These are phyloP conservation scores for Benthosema pterotum DNA, from an alignment of 2,797 vertebrate genomes.

Conservation along the genomic window DNA sequence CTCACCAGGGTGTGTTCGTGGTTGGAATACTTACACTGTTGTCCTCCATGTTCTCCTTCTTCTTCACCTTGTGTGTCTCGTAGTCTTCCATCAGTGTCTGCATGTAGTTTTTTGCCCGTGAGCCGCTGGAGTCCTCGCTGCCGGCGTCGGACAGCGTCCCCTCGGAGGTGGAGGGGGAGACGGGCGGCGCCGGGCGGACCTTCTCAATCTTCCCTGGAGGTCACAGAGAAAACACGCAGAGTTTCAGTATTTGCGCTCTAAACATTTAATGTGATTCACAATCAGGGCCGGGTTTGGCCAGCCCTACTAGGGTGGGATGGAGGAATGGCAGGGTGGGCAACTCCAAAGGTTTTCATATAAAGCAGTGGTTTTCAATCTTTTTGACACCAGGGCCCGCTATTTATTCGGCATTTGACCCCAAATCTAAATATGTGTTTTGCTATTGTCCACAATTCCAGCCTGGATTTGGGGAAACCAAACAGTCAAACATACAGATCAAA, in stretches of 20 bases:
- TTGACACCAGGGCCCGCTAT: too few relatives aligned
- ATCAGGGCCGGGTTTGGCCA: too few relatives aligned
- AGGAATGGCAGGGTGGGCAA: too few relatives aligned
- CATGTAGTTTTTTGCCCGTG: slow-evolving; percentile 94
- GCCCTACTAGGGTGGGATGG: too few relatives aligned
- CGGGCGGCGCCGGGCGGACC: slow-evolving; percentile 84
- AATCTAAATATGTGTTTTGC: too few relatives aligned
- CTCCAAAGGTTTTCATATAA: too few relatives aligned
- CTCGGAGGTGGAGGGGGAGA: slow-evolving; percentile 86
- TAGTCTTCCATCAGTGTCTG: slow-evolving; percentile 98
- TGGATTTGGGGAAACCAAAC: too few relatives aligned
- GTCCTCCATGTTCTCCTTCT: slow-evolving; percentile 92
- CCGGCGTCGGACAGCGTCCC: slow-evolving; percentile 84
- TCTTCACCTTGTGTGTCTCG: slow-evolving; percentile 95
- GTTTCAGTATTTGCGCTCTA: background rate
- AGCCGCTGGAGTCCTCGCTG: slow-evolving; percentile 88
- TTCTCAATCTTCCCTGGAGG: slow-evolving; percentile 96
- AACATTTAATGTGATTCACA: too few relatives aligned
- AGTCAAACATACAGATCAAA: too few relatives aligned
- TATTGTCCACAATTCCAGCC: too few relatives aligned
- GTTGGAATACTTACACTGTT: slow-evolving; percentile 87
- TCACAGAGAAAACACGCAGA: slow-evolving; percentile 2
- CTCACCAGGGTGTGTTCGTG: background rate
- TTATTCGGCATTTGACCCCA: too few relatives aligned
- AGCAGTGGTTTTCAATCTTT: too few relatives aligned